Evolutionary conservation across 2,797 vertebrate genomes (phyloP), one percentile per base, ranked within the genome.

Genomic region (Capromys pilorides): DNA sequence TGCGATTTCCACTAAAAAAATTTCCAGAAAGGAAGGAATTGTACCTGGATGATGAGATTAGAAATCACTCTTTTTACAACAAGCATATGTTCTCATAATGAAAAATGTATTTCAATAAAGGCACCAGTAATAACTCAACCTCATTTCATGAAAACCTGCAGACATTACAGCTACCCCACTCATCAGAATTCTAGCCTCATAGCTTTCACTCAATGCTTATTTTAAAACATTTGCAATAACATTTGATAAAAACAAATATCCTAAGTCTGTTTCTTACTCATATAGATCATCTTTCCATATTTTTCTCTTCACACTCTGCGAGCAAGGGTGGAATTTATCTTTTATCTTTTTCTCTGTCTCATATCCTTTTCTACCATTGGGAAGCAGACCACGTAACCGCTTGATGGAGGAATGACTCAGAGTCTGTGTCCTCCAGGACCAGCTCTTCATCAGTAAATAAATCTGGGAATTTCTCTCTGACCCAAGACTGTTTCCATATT

Each of bases 1-100:
- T 85, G 26, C 18, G 24, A 71, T 93, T 83, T 96, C 84, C 57
- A 71, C 85, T 87, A 86, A 86, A 73, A 73, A 45, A 82, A 89
- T 45, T 14, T 86, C 54, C 10, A 22, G 36, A 45, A 80, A 16
- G 54, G 87, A 93, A 61, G 49, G 31, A 4, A 78, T 49, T 80
- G n/a, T 62, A 75, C 11, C 62, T 62, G 18, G 36, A 82, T 39
- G 49, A 69, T 54, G 31, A 88, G 18, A 90, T 67, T 36, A 66
- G 6, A 75, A 16, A 77, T 67, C 51, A 71, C 64, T 78, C 77
- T 88, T 79, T 51, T 88, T 26, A 59, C 14, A 59, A 28, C 49
- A 36, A 51, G 19, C 22, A 51, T 41, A 69, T 85, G 19, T n/a
- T 77, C 45, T 88, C 39, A 82, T 39, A 67, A 49, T 92, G 49